A percentile compares a stretch with the other conserved stretches of the same genome.
Evolutionary conservation across 2,113 vertebrate species (phyloP).

Genomic region (Alethe castanea): DNA sequence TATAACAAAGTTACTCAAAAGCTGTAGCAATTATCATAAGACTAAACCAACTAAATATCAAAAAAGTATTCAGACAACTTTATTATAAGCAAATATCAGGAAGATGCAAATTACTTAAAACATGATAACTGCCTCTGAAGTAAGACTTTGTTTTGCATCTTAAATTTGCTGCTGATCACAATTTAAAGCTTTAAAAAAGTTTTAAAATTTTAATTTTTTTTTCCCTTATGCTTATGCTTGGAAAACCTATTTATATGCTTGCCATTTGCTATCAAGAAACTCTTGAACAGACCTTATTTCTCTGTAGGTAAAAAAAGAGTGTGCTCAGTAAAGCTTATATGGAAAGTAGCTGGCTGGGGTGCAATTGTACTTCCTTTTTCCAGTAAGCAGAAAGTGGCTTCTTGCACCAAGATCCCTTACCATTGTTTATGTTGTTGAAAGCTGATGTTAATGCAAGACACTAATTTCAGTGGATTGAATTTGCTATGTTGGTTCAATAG

Average conservation of each 20-base stretch:
- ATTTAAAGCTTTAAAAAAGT: background rate
- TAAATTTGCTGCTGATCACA: background rate
- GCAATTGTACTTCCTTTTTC: background rate
- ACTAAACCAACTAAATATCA: background rate
- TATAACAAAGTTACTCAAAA: slow-evolving; percentile 14
- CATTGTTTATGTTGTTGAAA: background rate
- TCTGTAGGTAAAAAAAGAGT: background rate
- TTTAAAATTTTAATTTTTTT: background rate
- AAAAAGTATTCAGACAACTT: background rate
- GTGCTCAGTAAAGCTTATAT: background rate
- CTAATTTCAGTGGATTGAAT: background rate
- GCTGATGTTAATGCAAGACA: background rate
- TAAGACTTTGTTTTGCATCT: background rate
- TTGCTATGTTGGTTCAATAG: background rate
- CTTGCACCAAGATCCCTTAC: background rate
- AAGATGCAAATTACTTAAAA: background rate
- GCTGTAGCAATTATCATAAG: background rate
- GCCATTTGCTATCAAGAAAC: background rate
- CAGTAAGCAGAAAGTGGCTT: background rate
- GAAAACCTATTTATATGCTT: background rate
- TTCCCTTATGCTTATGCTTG: background rate
- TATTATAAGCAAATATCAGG: background rate
- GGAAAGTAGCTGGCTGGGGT: background rate
- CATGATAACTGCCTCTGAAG: background rate
- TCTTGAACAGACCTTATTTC: background rate